Evolutionary conservation across 2,113 vertebrate genomes (phyloP).

Genomic region (Ochotona curzoniae): DNA sequence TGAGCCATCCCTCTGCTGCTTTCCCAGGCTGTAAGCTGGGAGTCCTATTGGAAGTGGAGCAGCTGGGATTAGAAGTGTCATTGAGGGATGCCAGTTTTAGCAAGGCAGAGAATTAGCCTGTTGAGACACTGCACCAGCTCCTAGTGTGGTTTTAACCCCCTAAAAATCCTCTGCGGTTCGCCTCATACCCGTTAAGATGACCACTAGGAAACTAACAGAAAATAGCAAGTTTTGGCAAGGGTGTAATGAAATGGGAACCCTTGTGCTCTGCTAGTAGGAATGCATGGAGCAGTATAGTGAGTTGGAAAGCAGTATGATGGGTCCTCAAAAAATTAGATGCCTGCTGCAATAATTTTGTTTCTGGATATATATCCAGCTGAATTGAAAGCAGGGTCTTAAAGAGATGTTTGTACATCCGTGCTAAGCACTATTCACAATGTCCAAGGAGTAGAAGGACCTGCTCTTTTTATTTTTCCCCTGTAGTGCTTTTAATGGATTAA

Average conservation of each 20-base stretch:
- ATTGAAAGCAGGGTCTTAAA: neutral
- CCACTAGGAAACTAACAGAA: neutral
- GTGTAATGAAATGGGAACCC: neutral
- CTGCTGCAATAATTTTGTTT: neutral
- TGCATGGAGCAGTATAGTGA: neutral
- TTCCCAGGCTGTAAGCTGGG: no score
- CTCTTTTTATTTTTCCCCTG: neutral
- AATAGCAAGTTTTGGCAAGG: no score
- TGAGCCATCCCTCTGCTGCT: no score
- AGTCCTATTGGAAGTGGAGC: no score
- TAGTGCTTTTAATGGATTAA: neutral
- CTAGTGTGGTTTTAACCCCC: neutral
- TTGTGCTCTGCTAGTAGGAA: neutral
- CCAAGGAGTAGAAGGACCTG: no score
- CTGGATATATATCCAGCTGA: neutral
- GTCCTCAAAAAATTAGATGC: neutral
- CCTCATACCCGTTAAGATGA: neutral
- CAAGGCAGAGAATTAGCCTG: no score
- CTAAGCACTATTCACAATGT: neutral
- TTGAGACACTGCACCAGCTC: no score
- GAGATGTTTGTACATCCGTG: neutral
- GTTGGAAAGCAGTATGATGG: neutral
- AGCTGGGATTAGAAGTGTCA: no score
- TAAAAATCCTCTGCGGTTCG: constrained; percentile 1
- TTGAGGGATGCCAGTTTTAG: no score